Conservation (phyloP, 30 jellyfish, hydroid and myxozoan species). For the Cassiopea andromeda region DNA sequence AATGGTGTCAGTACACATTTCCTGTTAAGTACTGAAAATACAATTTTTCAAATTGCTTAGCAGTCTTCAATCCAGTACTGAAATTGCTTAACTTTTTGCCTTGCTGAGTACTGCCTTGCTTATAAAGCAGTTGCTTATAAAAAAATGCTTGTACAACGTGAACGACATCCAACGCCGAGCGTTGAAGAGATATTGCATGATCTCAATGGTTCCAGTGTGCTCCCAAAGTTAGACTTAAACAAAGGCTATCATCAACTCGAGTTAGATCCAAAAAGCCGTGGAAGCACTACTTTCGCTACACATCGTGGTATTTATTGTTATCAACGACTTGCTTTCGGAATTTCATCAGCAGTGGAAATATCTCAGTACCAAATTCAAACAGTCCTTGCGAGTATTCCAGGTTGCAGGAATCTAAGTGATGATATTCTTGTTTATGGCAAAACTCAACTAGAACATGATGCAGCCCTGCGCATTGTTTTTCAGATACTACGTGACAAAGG, state of each 20-base stretch:
- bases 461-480: not conserved
- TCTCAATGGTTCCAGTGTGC: slow-evolving; percentile 36
- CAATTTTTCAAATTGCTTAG: too few relatives aligned
- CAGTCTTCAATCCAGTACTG: too few relatives aligned
- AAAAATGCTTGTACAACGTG: slow-evolving; percentile 1
- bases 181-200: slow-evolving; percentile 26
- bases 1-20: too few relatives aligned
- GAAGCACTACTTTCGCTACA: slow-evolving; percentile 49
- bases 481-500: not conserved
- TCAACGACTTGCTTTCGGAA: slow-evolving; percentile 18
- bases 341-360: slow-evolving; percentile 35
- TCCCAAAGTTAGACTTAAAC: slow-evolving; percentile 41
- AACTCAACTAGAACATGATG: slow-evolving; percentile 24
- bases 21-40: too few relatives aligned
- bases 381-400: not conserved
- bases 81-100: too few relatives aligned
- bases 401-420: slow-evolving; percentile 12
- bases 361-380: slow-evolving; percentile 30
- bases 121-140: too few relatives aligned
- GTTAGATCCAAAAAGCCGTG: slow-evolving; percentile 39
- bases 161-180: slow-evolving; percentile 42
- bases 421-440: slow-evolving; percentile 28
- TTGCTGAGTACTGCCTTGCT: too few relatives aligned
- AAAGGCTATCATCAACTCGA: slow-evolving; percentile 62
- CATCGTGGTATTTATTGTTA: slow-evolving; percentile 57